Evolutionary conservation across 2,113 vertebrate species (phyloP), one percentile per base, ranked within the genome.

Genomic region (Setophaga coronata): DNA sequence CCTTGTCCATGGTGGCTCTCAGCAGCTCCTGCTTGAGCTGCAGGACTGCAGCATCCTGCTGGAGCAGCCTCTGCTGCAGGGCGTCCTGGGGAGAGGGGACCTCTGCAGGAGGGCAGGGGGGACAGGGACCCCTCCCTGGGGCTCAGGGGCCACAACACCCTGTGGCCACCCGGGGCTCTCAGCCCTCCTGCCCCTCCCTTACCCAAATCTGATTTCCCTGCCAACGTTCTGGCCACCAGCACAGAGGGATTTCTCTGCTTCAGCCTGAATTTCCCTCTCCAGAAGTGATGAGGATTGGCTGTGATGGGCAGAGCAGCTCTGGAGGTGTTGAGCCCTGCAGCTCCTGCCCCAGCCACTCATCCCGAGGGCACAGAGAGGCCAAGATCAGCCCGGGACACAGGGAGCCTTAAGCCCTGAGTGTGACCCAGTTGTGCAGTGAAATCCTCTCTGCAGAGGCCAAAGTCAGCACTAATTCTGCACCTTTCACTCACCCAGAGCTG

Each of bases 11-110:
- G 95, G 97, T 98, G 73, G 98, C 98, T 93, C 99, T 97, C 84
- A 99, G 98, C 61, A 99, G 98, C 67, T 99, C 99, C 93, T 99
- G 99, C 97, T 99, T 99, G 73, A 99, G 98, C 97, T 99, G 99
- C 83, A 99, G 98, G 29, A 99, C 99, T 1, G 98, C 96, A 3
- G 98, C 93, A 24, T 99, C 99, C 97, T 99, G 99, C 82, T 98
- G 97, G 64, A 98, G 93, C 95, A 99, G 95, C 78, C 99, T 98
- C 95, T 99, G 99, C 97, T 99, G 99, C 94, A 99, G 98, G 40
- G 99, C 99, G 45, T 99, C 99, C 99, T 99, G 91, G 56, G 83
- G 60, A 97, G 94, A 96, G 29, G 89, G 0, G 18, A 54, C 15
- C 11, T 57, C 43, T 83, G 57, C 84, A 78, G 56, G 57, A 34